Evolutionary conservation across 2,888 invertebrate genomes (phyloP).

Genomic region (Melanchra persicariae): DNA sequence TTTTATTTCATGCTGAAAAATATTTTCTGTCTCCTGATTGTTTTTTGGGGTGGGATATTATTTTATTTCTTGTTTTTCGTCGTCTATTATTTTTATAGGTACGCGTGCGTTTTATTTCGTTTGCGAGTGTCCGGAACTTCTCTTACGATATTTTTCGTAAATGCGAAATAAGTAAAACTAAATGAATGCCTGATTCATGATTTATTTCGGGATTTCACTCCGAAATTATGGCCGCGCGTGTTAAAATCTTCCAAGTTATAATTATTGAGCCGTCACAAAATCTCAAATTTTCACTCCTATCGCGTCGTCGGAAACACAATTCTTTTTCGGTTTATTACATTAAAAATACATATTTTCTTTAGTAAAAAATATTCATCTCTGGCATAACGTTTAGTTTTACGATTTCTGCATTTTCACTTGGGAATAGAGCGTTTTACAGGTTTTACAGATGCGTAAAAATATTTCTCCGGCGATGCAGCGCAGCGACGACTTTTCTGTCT

Average conservation of each 20-base stretch:
- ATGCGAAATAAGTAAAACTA: constrained; percentile 11
- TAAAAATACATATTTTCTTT: not conserved
- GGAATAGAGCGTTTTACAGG: not conserved
- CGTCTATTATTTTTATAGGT: not conserved
- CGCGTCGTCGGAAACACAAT: not conserved
- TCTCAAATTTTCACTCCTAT: not conserved
- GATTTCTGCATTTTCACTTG: not conserved
- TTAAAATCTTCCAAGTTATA: not conserved
- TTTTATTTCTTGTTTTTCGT: not conserved
- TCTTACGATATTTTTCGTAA: not conserved
- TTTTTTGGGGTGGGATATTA: not conserved
- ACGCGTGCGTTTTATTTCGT: not conserved
- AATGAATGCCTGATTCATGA: not conserved
- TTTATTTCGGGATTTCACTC: not conserved
- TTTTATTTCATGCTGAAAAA: not conserved
- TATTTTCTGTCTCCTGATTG: not conserved
- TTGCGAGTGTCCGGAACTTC: not conserved
- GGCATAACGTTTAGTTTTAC: not conserved
- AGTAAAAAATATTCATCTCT: not conserved
- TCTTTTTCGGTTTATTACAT: too few species aligned
- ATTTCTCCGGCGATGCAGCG: not conserved
- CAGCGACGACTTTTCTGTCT: not conserved
- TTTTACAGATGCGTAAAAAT: not conserved
- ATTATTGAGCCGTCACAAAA: not conserved
- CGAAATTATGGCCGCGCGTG: not conserved